Percentiles rank a stretch among this genome's conserved stretches.
Conservation (phyloP, 2,888 invertebrate species). For the Koerneria pararmatus region DNA sequence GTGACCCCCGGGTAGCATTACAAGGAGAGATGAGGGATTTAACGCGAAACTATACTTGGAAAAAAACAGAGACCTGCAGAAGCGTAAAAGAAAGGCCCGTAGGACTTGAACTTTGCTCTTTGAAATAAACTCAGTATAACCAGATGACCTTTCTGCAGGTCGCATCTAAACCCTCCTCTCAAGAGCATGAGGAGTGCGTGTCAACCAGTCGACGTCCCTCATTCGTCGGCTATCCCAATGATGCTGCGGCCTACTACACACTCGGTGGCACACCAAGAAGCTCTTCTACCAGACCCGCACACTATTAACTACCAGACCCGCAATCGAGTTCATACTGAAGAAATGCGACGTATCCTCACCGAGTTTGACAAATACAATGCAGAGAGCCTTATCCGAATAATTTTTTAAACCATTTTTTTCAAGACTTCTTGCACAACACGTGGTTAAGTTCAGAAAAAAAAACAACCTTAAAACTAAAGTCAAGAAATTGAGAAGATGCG, state of each 20-base stretch:
- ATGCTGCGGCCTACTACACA: constrained; percentile 57
- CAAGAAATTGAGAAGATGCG: too few relatives aligned
- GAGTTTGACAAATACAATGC: too few relatives aligned
- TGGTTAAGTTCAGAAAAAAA: too few relatives aligned
- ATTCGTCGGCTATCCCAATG: constrained; percentile 58
- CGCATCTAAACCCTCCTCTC: constrained; percentile 53
- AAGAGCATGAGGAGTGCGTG: constrained; percentile 51
- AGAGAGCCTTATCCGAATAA: too few relatives aligned
- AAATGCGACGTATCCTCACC: background rate
- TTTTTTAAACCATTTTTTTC: too few relatives aligned
- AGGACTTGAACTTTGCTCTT: background rate
- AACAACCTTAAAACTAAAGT: too few relatives aligned
- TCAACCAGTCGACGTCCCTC: constrained; percentile 40
- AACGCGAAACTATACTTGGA: too few relatives aligned
- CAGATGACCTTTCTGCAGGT: constrained; percentile 36
- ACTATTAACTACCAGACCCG: constrained; percentile 27
- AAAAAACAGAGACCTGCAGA: too few relatives aligned
- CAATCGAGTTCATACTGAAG: background rate
- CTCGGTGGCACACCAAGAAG: constrained; percentile 49
- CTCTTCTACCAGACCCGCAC: constrained; percentile 35
- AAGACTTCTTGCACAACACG: too few relatives aligned
- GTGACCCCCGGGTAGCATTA: too few relatives aligned
- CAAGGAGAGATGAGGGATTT: too few relatives aligned
- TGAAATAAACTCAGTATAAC: background rate
- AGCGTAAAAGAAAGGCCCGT: too few relatives aligned